Percentiles rank a stretch among this genome's conserved stretches.
Evolutionary conservation across 2,888 invertebrate genomes (phyloP).

Genomic region (Acleris laterana): DNA sequence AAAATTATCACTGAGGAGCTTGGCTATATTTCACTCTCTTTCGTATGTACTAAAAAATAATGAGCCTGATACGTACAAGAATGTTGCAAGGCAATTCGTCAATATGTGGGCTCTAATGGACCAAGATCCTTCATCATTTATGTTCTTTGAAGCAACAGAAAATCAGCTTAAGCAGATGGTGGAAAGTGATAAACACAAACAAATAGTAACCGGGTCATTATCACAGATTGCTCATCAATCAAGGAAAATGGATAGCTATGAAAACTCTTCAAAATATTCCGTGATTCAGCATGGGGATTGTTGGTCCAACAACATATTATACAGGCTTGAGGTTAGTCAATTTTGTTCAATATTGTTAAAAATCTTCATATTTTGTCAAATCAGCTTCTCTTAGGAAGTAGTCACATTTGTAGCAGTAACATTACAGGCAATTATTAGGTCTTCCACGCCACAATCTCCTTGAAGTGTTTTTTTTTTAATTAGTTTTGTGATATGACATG

Average conservation of each 20-base stretch:
- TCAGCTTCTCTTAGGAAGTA: too few species aligned
- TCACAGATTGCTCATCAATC: slow-evolving; percentile 12
- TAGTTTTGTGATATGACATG: too few species aligned
- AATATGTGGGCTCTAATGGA: slow-evolving; percentile 41
- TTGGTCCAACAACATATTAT: slow-evolving; percentile 64
- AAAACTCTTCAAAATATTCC: slow-evolving; percentile 46
- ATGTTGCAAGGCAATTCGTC: slow-evolving; percentile 40
- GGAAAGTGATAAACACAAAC: slow-evolving; percentile 45
- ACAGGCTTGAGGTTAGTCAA: slow-evolving; percentile 48
- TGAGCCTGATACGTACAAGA: slow-evolving; percentile 49
- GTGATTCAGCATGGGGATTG: slow-evolving; percentile 59
- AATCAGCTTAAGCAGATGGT: slow-evolving; percentile 40
- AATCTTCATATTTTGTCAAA: too few species aligned
- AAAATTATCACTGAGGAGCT: slow-evolving; percentile 50
- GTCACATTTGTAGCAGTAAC: too few species aligned
- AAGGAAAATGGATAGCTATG: slow-evolving; percentile 39
- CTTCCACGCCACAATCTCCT: too few species aligned
- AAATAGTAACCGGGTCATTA: slow-evolving; percentile 42
- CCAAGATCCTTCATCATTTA: not conserved
- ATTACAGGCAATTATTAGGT: too few species aligned
- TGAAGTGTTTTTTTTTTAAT: too few species aligned
- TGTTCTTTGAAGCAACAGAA: slow-evolving; percentile 40
- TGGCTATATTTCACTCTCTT: slow-evolving; percentile 58
- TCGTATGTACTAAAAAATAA: slow-evolving; percentile 54
- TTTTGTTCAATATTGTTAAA: not conserved